phyloP scores from a whole-genome alignment of 2,113 vertebrate species.

The Agapornis roseicollis region DNA sequence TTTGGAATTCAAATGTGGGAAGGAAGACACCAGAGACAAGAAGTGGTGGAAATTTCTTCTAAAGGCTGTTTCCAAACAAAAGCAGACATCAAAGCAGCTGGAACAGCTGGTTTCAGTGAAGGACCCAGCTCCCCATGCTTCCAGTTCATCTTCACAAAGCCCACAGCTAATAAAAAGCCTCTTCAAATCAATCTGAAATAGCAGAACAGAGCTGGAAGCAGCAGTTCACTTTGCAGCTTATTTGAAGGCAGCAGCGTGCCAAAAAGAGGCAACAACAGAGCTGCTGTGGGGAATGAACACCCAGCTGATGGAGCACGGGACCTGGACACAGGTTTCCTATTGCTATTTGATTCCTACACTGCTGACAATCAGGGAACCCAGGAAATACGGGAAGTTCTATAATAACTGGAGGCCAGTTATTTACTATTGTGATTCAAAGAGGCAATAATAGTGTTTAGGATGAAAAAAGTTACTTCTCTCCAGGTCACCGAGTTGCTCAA shows the following conservation, averaged over 20 bases:
- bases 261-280: background rate
- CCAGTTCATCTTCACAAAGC: background rate
- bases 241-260: background rate
- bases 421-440: background rate
- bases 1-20: background rate
- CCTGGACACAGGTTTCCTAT: fast-evolving
- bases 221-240: background rate
- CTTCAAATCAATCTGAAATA: background rate
- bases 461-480: background rate
- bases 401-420: background rate
- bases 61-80: background rate
- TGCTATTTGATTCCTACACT: fast-evolving
- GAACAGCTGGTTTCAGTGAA: background rate
- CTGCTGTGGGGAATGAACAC: background rate
- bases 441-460: fast-evolving
- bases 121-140: background rate
- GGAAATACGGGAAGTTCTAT: background rate
- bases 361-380: background rate
- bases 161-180: background rate
- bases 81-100: background rate
- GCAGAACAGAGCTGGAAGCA: background rate
- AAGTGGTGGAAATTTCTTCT: background rate
- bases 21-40: background rate
- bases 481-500: background rate
- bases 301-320: background rate